These are phyloP conservation scores for Phyllotreta cruciferae DNA, from an alignment of 2,888 invertebrate genomes.

Conservation along the genomic window DNA sequence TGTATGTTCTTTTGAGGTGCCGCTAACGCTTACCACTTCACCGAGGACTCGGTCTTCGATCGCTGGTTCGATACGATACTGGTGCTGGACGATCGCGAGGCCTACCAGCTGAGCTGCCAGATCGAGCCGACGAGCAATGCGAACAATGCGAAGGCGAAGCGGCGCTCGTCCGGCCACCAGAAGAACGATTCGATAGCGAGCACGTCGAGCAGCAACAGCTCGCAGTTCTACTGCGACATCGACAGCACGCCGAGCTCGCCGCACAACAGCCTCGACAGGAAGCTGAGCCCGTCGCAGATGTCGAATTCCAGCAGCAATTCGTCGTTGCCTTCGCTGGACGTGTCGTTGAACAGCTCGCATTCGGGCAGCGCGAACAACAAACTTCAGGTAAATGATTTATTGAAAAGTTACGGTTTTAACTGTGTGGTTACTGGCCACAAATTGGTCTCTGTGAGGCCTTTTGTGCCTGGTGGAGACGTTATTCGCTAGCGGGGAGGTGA, in stretches of 20 bases:
- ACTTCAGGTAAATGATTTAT: conserved; percentile 50
- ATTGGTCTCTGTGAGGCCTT: no score
- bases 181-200: conserved; percentile 92
- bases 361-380: conserved; percentile 60
- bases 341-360: conserved; percentile 69
- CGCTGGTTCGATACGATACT: conserved; percentile 95
- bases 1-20: conserved; percentile 65
- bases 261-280: conserved; percentile 80
- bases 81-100: conserved; percentile 88
- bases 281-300: conserved; percentile 77
- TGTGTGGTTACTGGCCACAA: no score
- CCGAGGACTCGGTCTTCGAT: conserved; percentile 86
- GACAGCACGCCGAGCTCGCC: conserved; percentile 75
- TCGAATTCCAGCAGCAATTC: conserved; percentile 76
- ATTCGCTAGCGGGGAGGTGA: no score
- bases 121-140: conserved; percentile 75
- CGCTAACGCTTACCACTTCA: conserved; percentile 92
- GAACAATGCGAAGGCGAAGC: conserved; percentile 57
- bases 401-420: no score
- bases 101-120: conserved; percentile 87
- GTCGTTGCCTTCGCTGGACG: conserved; percentile 76
- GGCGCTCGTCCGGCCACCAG: conserved; percentile 70
- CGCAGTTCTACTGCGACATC: conserved; percentile 87
- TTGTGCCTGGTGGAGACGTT: no score
- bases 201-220: conserved; percentile 86